Conservation (phyloP, 2,888 invertebrate genomes). For the Carcina quercana region DNA sequence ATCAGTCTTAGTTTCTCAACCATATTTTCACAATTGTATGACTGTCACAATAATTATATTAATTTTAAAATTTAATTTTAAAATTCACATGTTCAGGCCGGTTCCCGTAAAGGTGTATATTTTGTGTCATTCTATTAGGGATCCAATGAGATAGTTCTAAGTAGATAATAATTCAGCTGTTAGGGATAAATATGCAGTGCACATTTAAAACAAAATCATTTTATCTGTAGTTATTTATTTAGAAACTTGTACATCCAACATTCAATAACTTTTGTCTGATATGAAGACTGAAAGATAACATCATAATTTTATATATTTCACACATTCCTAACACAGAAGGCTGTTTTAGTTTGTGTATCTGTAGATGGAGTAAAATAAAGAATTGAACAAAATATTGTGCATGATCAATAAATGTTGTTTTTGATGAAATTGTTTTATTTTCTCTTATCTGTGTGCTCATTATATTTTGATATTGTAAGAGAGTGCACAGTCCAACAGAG, state of each 20-base stretch:
- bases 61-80: not conserved
- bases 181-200: no score
- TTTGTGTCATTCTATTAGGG: no score
- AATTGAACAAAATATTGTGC: slow-evolving; percentile 63
- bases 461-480: no score
- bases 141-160: slow-evolving; percentile 13
- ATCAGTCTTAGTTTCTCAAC: slow-evolving; percentile 9
- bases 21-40: slow-evolving; percentile 5
- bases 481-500: no score
- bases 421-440: slow-evolving; percentile 20
- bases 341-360: slow-evolving; percentile 50
- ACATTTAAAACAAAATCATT: no score
- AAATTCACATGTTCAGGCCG: no score
- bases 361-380: slow-evolving; percentile 24
- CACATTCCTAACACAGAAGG: slow-evolving; percentile 63
- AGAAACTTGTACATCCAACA: no score
- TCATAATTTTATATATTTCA: slow-evolving; percentile 24
- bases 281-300: slow-evolving; percentile 47
- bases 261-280: no score
- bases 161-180: slow-evolving; percentile 13
- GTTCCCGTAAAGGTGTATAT: no score
- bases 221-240: no score
- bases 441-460: no score
- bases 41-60: not conserved
- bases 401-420: slow-evolving; percentile 49